phyloP scores from a whole-genome alignment of 1,140 invertebrate species.

The Saccostrea cuccullata region DNA sequence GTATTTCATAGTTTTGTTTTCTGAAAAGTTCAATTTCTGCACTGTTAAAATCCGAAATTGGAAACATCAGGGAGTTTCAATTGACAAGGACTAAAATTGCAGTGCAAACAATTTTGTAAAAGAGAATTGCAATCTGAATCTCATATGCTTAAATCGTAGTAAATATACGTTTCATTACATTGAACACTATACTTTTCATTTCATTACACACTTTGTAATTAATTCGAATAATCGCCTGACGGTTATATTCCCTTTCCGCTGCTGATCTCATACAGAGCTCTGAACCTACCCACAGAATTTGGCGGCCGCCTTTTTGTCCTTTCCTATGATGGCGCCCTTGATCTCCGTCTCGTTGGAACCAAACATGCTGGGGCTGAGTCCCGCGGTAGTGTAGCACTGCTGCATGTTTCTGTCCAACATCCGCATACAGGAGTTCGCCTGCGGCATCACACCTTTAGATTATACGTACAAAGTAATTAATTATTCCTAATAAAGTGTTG shows the following conservation, averaged over 20 bases:
- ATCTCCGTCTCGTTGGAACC: constrained; percentile 49
- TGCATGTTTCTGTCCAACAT: constrained; percentile 41
- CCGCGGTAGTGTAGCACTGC: constrained; percentile 45
- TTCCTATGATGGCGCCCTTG: constrained; percentile 56
- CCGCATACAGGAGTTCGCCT: constrained; percentile 47
- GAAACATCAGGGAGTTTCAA: not conserved
- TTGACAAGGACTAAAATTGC: not conserved
- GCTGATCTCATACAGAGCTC: not conserved
- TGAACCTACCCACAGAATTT: constrained; percentile 52
- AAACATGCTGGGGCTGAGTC: constrained; percentile 51
- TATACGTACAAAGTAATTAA: not conserved
- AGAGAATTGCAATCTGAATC: too few species aligned
- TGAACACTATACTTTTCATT: too few species aligned
- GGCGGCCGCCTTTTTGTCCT: constrained; percentile 40
- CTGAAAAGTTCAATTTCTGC: not conserved
- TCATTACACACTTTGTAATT: too few species aligned
- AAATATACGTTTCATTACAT: too few species aligned
- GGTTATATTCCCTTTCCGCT: not conserved
- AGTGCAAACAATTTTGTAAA: too few species aligned
- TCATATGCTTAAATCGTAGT: too few species aligned
- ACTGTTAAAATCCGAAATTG: not conserved
- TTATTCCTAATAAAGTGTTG: not conserved
- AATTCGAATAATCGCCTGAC: too few species aligned
- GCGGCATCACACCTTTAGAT: constrained; percentile 50
- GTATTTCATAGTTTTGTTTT: not conserved